These are phyloP conservation scores for Zapus hudsonius DNA, from an alignment of 2,113 vertebrate species.

Conservation along the genomic window DNA sequence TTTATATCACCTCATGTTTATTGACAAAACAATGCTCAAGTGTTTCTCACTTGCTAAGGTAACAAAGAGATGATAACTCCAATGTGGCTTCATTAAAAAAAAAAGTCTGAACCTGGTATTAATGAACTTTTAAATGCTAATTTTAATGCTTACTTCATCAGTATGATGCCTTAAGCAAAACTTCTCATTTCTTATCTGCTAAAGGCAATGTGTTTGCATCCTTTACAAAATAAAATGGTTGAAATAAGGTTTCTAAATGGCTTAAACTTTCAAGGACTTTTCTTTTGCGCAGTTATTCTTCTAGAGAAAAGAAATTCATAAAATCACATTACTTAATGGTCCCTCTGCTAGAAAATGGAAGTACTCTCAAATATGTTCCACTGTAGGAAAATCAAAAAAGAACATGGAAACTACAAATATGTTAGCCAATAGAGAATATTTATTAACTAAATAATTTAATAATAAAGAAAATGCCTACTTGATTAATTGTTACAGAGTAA, in stretches of 20 bases:
- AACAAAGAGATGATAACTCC: conserved; percentile 53
- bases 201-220: conserved; percentile 40
- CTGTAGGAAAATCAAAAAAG: conserved; percentile 79
- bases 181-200: conserved; percentile 42
- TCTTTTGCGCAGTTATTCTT: conserved; percentile 54
- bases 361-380: conserved; percentile 51
- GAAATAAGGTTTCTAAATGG: conserved; percentile 51
- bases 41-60: conserved; percentile 62
- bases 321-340: conserved; percentile 65
- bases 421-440: conserved; percentile 86
- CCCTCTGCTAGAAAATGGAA: conserved; percentile 63
- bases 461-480: conserved; percentile 91
- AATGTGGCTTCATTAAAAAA: background rate
- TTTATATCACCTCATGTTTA: conserved; percentile 77
- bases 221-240: conserved; percentile 5
- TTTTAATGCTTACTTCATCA: conserved; percentile 64
- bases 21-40: conserved; percentile 73
- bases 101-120: conserved; percentile 76
- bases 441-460: conserved; percentile 94
- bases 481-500: conserved; percentile 92
- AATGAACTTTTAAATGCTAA: conserved; percentile 72
- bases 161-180: conserved; percentile 51
- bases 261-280: conserved; percentile 72
- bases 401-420: conserved; percentile 83
- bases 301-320: conserved; percentile 63